Evolutionary conservation across 2,797 vertebrate genomes (phyloP).

Genomic region (Tragelaphus eurycerus): DNA sequence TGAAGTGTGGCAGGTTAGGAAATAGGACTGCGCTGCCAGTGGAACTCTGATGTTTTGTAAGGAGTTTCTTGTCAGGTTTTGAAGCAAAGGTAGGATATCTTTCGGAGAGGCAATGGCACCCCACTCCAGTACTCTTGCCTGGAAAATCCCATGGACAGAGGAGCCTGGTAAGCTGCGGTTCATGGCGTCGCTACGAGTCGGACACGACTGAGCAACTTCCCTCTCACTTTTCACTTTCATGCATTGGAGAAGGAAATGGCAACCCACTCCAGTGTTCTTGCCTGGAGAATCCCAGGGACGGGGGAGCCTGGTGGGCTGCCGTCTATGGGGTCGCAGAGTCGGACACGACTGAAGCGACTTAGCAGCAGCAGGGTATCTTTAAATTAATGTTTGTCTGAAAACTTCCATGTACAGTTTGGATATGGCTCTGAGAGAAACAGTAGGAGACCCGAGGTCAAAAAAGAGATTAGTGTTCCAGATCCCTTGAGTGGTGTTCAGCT

Average conservation of each 20-base stretch:
- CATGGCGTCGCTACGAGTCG: neutral
- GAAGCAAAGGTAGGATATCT: neutral
- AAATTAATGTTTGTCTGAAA: neutral
- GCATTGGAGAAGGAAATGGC: neutral
- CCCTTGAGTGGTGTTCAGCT: neutral
- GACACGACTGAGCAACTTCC: neutral
- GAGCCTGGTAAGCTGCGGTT: neutral
- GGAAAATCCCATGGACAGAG: neutral
- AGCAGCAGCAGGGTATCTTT: neutral
- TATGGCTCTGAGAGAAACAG: neutral
- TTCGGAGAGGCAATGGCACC: neutral
- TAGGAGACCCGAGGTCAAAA: neutral
- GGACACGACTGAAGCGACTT: neutral
- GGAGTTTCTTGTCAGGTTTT: neutral
- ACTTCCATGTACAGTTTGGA: neutral
- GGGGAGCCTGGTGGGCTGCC: neutral
- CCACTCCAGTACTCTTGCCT: neutral
- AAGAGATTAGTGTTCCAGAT: neutral
- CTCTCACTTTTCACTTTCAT: neutral
- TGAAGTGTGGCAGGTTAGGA: too few relatives aligned
- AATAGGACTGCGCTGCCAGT: neutral
- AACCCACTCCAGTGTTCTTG: neutral
- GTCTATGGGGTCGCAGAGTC: accelerated
- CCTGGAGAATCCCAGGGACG: neutral
- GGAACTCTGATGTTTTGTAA: neutral